Conservation (phyloP, 2,888 invertebrate genomes). For the Plebejus melissa region DNA sequence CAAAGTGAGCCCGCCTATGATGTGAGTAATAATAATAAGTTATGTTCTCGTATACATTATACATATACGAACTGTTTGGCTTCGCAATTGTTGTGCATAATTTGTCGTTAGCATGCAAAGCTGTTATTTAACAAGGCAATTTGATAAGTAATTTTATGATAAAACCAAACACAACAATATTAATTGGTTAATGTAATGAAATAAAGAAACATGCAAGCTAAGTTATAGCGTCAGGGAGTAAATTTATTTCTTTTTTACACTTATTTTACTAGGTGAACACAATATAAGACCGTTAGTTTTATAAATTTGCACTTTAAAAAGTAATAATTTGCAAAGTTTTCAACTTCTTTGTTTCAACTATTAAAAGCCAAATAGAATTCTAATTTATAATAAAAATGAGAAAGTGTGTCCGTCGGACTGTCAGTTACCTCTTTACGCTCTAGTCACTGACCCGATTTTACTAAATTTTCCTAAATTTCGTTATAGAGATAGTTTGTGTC, state of each 20-base stretch:
- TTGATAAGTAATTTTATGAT: conserved; percentile 55
- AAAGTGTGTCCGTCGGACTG: too few species aligned
- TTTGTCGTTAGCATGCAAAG: conserved; percentile 55
- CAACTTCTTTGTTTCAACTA: neutral
- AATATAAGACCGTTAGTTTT: neutral
- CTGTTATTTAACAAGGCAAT: conserved; percentile 45
- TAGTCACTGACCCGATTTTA: too few species aligned
- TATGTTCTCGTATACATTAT: conserved; percentile 26
- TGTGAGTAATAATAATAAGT: conserved; percentile 17
- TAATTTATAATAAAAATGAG: too few species aligned
- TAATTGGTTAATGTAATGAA: conserved; percentile 50
- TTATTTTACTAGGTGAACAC: neutral
- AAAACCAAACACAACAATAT: conserved; percentile 45
- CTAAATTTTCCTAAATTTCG: too few species aligned
- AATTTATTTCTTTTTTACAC: conserved; percentile 12
- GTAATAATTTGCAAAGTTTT: neutral
- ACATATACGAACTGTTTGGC: conserved; percentile 41
- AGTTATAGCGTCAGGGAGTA: neutral
- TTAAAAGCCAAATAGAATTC: too few species aligned
- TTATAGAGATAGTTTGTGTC: too few species aligned
- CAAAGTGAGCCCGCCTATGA: neutral
- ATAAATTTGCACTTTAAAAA: neutral
- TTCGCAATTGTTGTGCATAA: conserved; percentile 51
- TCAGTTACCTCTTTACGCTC: too few species aligned
- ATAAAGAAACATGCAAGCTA: conserved; percentile 33